Percentiles rank a stretch among this genome's conserved stretches.
Evolutionary conservation across 2,113 vertebrate species (phyloP).

Genomic region (Pyrgilauda ruficollis): DNA sequence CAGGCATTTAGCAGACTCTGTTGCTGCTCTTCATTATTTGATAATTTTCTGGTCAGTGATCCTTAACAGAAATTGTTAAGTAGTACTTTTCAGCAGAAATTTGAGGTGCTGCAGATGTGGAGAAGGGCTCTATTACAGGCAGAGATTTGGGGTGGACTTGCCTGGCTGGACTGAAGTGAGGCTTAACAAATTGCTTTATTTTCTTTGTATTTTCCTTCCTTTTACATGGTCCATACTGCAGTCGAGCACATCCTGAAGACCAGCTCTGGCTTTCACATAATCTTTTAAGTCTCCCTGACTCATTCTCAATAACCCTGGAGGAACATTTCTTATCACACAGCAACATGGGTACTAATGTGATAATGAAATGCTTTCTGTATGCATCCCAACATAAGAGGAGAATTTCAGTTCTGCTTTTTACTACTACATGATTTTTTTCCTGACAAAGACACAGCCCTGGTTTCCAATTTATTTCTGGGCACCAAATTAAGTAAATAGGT

Average conservation of each 20-base stretch:
- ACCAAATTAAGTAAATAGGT: neutral
- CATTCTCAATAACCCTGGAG: neutral
- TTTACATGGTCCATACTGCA: neutral
- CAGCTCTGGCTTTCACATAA: neutral
- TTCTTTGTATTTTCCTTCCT: neutral
- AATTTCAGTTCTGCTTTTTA: neutral
- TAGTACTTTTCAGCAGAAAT: neutral
- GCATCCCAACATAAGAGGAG: neutral
- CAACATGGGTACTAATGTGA: neutral
- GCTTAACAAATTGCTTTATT: neutral
- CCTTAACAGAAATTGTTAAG: neutral
- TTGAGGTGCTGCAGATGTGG: neutral
- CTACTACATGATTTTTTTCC: neutral
- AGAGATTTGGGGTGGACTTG: neutral
- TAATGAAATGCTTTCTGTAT: neutral
- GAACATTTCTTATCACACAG: neutral
- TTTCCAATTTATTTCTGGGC: neutral
- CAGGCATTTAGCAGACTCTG: neutral
- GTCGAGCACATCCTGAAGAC: neutral
- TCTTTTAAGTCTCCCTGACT: neutral
- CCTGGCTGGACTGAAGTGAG: neutral
- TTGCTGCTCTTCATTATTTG: neutral
- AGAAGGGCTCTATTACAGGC: neutral
- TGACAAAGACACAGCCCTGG: neutral
- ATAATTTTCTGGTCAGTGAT: neutral